A percentile compares a stretch with the other conserved stretches of the same genome.
Evolutionary conservation across 2,888 invertebrate genomes (phyloP).

Genomic region (Helobdella robusta): DNA sequence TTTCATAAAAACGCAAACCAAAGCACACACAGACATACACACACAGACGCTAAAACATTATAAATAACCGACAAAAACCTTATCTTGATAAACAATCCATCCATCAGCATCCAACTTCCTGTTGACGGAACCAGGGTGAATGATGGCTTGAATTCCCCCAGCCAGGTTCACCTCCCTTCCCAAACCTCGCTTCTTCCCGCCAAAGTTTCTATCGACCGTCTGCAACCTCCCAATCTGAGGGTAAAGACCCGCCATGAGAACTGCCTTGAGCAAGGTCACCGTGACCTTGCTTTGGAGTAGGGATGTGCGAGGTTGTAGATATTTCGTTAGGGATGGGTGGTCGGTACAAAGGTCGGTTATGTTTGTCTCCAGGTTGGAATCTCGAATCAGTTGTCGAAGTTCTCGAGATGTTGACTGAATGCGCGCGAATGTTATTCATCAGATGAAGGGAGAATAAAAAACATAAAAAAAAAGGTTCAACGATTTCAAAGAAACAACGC

Average conservation of each 20-base stretch:
- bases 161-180: constrained; percentile 36
- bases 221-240: constrained; percentile 38
- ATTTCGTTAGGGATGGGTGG: not conserved
- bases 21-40: no score
- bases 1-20: no score
- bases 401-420: constrained; percentile 4
- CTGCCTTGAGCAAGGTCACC: constrained; percentile 41
- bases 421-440: no score
- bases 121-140: constrained; percentile 46
- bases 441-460: no score
- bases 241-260: constrained; percentile 37
- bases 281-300: constrained; percentile 34
- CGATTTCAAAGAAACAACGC: no score
- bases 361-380: not conserved
- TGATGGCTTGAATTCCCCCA: constrained; percentile 38
- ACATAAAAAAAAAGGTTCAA: no score
- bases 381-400: not conserved
- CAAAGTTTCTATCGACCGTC: constrained; percentile 9
- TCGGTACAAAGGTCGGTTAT: not conserved
- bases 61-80: constrained; percentile 36
- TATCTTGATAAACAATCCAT: constrained; percentile 45
- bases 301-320: not conserved
- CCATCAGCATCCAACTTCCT: constrained; percentile 39
- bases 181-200: constrained; percentile 10
- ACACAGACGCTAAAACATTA: not conserved